Evolutionary conservation across 1,140 invertebrate species (phyloP).

Genomic region (Diorhabda carinulata): DNA sequence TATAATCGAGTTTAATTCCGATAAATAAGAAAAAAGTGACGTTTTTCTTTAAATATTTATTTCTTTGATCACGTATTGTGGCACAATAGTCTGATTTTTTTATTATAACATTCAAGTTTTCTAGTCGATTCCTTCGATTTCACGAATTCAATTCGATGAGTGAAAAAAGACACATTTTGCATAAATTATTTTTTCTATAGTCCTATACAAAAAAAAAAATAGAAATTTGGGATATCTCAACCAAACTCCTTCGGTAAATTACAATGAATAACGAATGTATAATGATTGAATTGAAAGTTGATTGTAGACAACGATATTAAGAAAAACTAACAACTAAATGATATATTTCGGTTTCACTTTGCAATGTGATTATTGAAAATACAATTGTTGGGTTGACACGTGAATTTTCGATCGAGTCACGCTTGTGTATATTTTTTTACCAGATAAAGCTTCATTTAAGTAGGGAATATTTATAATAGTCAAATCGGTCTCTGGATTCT

Average conservation of each 20-base stretch:
- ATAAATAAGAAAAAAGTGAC: too few species aligned
- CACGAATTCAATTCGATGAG: too few species aligned
- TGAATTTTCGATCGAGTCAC: not conserved
- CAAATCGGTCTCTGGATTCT: not conserved
- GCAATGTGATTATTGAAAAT: not conserved
- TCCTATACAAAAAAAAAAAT: not conserved
- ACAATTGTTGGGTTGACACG: not conserved
- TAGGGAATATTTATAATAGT: not conserved
- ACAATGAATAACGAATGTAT: not conserved
- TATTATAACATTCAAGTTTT: too few species aligned
- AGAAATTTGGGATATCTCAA: not conserved
- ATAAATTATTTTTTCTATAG: not conserved
- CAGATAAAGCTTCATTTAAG: not conserved
- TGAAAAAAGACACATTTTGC: too few species aligned
- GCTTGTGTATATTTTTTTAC: not conserved
- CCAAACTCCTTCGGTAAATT: not conserved
- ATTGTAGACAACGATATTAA: too few species aligned
- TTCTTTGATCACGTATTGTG: too few species aligned
- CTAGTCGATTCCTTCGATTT: too few species aligned
- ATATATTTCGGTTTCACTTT: not conserved
- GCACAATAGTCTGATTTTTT: too few species aligned
- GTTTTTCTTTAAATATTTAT: too few species aligned
- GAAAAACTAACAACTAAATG: not conserved
- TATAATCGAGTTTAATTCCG: too few species aligned
- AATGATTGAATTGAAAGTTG: too few species aligned